A percentile compares a stretch with the other conserved stretches of the same genome.
phyloP scores from a whole-genome alignment of 2,113 vertebrate genomes.

The Platycercus adscitus region DNA sequence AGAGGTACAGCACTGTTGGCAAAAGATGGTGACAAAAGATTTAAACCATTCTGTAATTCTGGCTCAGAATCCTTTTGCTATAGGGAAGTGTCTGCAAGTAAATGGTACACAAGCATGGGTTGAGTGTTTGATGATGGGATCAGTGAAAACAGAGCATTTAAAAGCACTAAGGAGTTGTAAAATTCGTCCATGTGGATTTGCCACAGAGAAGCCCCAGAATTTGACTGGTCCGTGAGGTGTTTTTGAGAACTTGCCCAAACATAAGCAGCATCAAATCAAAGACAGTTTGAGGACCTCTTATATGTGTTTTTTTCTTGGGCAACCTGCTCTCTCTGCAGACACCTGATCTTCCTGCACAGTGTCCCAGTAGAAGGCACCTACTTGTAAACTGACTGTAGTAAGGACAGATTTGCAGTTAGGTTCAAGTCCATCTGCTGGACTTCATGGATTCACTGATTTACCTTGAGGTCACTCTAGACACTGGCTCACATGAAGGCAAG shows the following conservation, averaged over 20 bases:
- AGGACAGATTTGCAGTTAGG: not conserved
- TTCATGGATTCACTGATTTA: not conserved
- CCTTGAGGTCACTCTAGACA: not conserved
- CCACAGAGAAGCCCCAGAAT: not conserved
- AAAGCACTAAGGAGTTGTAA: not conserved
- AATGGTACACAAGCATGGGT: not conserved
- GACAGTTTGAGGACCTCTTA: not conserved
- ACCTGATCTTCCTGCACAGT: not conserved
- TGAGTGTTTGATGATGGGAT: not conserved
- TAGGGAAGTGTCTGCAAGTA: not conserved
- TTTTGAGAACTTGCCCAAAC: not conserved
- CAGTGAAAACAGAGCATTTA: not conserved
- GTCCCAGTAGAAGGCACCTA: not conserved
- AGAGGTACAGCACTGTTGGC: not conserved
- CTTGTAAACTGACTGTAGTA: not conserved
- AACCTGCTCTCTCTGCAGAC: not conserved
- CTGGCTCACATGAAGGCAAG: not conserved
- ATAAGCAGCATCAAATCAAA: not conserved
- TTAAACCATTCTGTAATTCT: not conserved
- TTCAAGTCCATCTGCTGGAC: not conserved
- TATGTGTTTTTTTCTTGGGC: not conserved
- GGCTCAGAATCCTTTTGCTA: not conserved
- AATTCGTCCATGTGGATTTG: not conserved
- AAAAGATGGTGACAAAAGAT: not conserved
- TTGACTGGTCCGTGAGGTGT: fast-evolving